These are phyloP conservation scores for Trissoscelio sp. DNA, from an alignment of 2,888 invertebrate genomes.

Conservation along the genomic window DNA sequence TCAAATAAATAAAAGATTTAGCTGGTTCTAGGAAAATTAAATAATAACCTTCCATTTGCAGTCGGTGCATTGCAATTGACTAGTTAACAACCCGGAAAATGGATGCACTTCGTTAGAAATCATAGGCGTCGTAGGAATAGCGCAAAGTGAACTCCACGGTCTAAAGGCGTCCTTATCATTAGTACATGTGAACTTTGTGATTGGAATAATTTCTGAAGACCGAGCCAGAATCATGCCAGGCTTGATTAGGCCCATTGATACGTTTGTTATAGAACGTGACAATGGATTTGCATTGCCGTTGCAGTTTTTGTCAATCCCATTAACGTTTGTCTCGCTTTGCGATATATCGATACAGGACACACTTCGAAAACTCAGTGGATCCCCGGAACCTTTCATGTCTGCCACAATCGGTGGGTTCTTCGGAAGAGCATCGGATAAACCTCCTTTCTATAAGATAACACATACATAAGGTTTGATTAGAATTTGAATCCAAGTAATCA, in stretches of 20 bases:
- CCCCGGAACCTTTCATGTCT: slow-evolving; percentile 76
- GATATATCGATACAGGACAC: slow-evolving; percentile 81
- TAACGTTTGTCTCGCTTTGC: slow-evolving; percentile 70
- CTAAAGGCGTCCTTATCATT: slow-evolving; percentile 71
- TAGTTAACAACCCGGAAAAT: slow-evolving; percentile 90
- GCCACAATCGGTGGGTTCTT: slow-evolving; percentile 70
- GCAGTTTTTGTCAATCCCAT: slow-evolving; percentile 74
- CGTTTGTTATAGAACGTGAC: slow-evolving; percentile 76
- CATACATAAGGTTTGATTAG: too few species aligned
- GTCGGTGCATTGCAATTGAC: slow-evolving; percentile 89
- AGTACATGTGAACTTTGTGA: slow-evolving; percentile 67
- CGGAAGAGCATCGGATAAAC: slow-evolving; percentile 89
- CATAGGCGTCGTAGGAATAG: slow-evolving; percentile 76
- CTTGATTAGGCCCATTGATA: slow-evolving; percentile 72
- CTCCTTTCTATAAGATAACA: slow-evolving; percentile 85
- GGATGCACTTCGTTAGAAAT: slow-evolving; percentile 85
- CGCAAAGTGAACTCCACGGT: slow-evolving; percentile 78
- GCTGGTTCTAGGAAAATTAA: too few species aligned
- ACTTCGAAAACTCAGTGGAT: slow-evolving; percentile 77
- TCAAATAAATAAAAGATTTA: too few species aligned
- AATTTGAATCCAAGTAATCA: too few species aligned
- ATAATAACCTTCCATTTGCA: slow-evolving; percentile 90
- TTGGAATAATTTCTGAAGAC: slow-evolving; percentile 78
- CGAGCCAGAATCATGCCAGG: slow-evolving; percentile 81
- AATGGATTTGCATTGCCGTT: slow-evolving; percentile 72